Percentiles rank a stretch among this genome's conserved stretches.
phyloP scores from a whole-genome alignment of 2,113 vertebrate genomes.

The Eulemur rufifrons region DNA sequence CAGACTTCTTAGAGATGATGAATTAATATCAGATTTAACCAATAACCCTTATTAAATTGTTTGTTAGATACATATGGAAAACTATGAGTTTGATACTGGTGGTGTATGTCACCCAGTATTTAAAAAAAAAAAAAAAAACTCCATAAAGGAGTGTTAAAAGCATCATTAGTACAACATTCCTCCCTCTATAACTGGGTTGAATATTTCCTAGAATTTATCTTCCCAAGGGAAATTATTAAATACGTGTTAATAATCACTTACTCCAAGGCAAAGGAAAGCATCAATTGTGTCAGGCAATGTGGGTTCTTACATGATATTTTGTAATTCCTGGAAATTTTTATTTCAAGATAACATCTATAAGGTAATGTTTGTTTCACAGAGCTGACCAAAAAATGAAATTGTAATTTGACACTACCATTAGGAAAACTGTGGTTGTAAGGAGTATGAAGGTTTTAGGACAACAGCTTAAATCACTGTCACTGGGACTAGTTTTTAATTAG shows the following conservation, averaged over 20 bases:
- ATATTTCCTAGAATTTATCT: background rate
- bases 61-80: background rate
- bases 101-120: background rate
- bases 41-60: background rate
- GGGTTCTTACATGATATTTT: background rate
- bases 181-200: background rate
- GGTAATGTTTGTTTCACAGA: background rate
- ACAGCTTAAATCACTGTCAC: slow-evolving; percentile 57
- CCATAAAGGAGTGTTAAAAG: background rate
- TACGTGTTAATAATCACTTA: background rate
- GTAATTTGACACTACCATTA: background rate
- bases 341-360: slow-evolving; percentile 22
- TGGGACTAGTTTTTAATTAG: slow-evolving; percentile 61
- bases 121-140: background rate
- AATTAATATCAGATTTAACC: background rate
- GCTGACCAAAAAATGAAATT: background rate
- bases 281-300: background rate
- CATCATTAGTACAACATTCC: background rate
- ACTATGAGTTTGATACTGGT: background rate
- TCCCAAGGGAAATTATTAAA: background rate
- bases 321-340: background rate
- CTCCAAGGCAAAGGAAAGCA: background rate
- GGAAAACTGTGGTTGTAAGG: background rate
- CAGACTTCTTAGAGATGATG: background rate
- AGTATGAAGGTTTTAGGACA: slow-evolving; percentile 12